These are phyloP conservation scores for Piprites chloris DNA, from an alignment of 2,113 vertebrate genomes.

Conservation along the genomic window DNA sequence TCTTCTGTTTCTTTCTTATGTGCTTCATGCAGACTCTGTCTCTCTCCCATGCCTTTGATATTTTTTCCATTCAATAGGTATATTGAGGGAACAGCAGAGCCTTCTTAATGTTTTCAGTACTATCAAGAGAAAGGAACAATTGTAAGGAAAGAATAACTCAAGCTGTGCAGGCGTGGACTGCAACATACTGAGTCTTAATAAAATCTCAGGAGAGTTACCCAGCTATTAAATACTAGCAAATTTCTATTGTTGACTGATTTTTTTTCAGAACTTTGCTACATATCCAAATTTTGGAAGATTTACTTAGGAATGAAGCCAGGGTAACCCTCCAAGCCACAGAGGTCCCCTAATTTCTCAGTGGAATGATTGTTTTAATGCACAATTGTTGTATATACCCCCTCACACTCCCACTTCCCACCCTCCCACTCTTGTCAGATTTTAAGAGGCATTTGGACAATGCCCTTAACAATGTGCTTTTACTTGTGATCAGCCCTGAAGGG, in stretches of 20 bases:
- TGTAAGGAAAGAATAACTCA: background rate
- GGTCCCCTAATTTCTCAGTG: background rate
- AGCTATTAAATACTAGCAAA: background rate
- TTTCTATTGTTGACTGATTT: background rate
- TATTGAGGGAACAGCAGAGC: background rate
- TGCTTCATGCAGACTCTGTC: background rate
- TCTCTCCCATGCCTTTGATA: background rate
- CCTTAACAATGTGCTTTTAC: background rate
- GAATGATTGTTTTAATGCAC: background rate
- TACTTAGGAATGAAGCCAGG: background rate
- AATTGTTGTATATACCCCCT: background rate
- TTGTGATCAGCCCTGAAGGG: background rate
- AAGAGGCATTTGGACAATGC: background rate
- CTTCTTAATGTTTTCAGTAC: background rate
- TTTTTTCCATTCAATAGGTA: background rate
- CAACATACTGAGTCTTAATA: background rate
- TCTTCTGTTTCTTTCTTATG: background rate
- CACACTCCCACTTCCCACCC: no score
- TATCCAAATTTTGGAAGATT: background rate
- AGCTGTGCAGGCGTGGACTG: background rate
- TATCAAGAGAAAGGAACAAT: background rate
- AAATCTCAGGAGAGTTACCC: background rate
- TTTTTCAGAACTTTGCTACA: background rate
- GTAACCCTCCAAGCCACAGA: background rate
- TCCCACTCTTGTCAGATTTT: background rate